Percentiles rank a stretch among this genome's conserved stretches.
phyloP scores from a whole-genome alignment of 2,113 vertebrate species.

The Rousettus leschenaultii region DNA sequence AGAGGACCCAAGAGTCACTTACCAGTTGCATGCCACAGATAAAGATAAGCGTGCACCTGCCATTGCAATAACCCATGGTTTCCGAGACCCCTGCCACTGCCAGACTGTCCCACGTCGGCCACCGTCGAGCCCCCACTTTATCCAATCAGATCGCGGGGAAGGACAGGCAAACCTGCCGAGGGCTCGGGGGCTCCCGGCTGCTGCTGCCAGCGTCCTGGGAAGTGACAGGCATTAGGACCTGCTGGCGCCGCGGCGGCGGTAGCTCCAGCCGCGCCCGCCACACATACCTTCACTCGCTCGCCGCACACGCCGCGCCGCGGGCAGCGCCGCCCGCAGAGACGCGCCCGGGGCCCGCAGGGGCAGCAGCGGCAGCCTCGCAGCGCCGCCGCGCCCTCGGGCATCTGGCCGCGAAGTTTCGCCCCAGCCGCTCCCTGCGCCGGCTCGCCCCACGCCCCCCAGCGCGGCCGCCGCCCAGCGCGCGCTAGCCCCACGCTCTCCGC shows the following conservation, averaged over 20 bases:
- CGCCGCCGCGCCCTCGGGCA: constrained; percentile 74
- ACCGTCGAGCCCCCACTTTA: constrained; percentile 78
- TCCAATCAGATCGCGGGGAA: constrained; percentile 80
- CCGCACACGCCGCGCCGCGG: constrained; percentile 68
- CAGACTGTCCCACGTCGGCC: constrained; percentile 83
- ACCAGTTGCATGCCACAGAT: constrained; percentile 98
- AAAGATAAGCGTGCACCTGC: constrained; percentile 94
- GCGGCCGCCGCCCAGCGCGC: constrained; percentile 61
- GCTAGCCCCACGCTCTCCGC: constrained; percentile 6
- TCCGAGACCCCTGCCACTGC: constrained; percentile 78
- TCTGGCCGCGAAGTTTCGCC: constrained; percentile 73
- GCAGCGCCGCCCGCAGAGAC: constrained; percentile 58
- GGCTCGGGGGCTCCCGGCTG: constrained; percentile 72
- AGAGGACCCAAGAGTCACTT: constrained; percentile 82
- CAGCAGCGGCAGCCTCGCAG: constrained; percentile 60
- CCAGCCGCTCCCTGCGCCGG: constrained; percentile 20
- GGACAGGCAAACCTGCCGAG: constrained; percentile 74
- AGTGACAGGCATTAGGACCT: constrained; percentile 82
- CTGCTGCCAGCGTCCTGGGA: constrained; percentile 77
- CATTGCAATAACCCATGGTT: constrained; percentile 96
- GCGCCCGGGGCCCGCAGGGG: constrained; percentile 68
- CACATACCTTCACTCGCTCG: constrained; percentile 73
- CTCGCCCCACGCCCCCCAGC: constrained; percentile 38
- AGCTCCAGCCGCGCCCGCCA: constrained; percentile 69
- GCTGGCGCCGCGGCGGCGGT: constrained; percentile 69